Conservation (phyloP, 2,888 invertebrate species). For the Drosophila phalerata region DNA sequence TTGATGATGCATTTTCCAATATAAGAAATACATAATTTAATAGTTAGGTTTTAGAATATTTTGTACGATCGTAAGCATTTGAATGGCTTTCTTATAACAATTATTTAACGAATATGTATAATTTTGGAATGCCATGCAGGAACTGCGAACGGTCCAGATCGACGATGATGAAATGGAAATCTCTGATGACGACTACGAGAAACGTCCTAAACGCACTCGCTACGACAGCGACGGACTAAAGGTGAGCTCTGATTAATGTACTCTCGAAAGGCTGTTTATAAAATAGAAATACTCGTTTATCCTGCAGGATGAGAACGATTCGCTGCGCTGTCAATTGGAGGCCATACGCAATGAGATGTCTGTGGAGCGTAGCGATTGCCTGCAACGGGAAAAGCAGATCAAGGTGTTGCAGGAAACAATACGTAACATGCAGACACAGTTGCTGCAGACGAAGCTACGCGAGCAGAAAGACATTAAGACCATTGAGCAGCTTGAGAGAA, state of each 20-base stretch:
- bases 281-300: neutral
- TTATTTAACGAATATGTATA: constrained; percentile 25
- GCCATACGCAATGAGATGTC: constrained; percentile 98
- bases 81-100: neutral
- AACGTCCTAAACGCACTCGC: constrained; percentile 83
- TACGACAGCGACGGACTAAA: constrained; percentile 84
- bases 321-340: constrained; percentile 95
- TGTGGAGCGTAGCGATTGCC: constrained; percentile 92
- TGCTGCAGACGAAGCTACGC: constrained; percentile 84
- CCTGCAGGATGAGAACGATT: constrained; percentile 93
- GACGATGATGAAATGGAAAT: constrained; percentile 95
- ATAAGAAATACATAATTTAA: constrained; percentile 57
- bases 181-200: constrained; percentile 89
- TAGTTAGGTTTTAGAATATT: constrained; percentile 63
- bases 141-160: constrained; percentile 85
- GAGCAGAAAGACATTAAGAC: constrained; percentile 83
- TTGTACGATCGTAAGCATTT: constrained; percentile 53
- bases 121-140: constrained; percentile 80
- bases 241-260: constrained; percentile 60
- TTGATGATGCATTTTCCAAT: constrained; percentile 58
- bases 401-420: constrained; percentile 87
- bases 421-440: constrained; percentile 85
- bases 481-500: constrained; percentile 83
- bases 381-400: constrained; percentile 94
- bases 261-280: neutral